phyloP scores from a whole-genome alignment of 2,888 invertebrate genomes.

The Gastrophysa polygoni region DNA sequence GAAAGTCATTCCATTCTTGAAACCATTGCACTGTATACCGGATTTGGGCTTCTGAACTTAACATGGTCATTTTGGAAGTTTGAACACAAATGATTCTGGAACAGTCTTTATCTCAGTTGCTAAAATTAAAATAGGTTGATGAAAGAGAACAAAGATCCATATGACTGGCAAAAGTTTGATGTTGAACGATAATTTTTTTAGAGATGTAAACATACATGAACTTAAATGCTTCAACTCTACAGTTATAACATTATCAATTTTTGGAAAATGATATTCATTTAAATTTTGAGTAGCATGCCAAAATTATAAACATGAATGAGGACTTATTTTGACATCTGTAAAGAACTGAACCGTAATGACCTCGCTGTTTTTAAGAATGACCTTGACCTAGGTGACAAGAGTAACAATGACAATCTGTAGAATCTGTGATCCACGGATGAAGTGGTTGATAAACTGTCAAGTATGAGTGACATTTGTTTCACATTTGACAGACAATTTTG shows the following conservation, averaged over 20 bases:
- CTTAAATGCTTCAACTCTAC: no score
- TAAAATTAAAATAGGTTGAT: constrained; percentile 37
- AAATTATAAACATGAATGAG: background rate
- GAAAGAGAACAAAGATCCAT: constrained; percentile 46
- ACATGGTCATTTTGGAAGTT: constrained; percentile 44
- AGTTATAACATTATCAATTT: constrained; percentile 13
- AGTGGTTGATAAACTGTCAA: no score
- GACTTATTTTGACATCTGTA: no score
- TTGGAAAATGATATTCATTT: background rate
- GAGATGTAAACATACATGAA: no score
- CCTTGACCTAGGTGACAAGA: constrained; percentile 47
- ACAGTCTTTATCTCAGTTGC: constrained; percentile 34
- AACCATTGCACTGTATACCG: constrained; percentile 87
- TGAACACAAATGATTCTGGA: background rate
- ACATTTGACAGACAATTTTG: no score
- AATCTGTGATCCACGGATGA: no score
- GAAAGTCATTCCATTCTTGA: constrained; percentile 86
- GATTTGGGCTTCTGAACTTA: constrained; percentile 74
- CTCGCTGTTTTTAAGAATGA: constrained; percentile 52
- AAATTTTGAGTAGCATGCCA: no score
- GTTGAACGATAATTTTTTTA: no score
- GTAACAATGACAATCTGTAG: background rate
- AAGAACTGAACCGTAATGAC: constrained; percentile 54
- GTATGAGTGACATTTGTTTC: no score
- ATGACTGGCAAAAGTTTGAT: constrained; percentile 45